phyloP scores from a whole-genome alignment of 2,797 vertebrate species.

The Rhinatrema bivittatum region DNA sequence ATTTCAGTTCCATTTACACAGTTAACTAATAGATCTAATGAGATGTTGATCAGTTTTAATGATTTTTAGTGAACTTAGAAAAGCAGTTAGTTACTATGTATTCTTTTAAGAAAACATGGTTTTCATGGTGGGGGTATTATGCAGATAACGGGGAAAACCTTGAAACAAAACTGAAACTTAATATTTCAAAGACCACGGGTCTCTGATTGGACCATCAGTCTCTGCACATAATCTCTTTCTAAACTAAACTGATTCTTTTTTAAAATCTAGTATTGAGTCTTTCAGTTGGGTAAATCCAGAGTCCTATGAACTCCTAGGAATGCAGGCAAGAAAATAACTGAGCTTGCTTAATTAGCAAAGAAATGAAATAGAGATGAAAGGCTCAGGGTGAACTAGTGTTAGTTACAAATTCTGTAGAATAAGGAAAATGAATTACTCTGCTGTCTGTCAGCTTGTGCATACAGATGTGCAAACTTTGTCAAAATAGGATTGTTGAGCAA shows the following conservation, averaged over 20 bases:
- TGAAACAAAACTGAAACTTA: conserved; percentile 26
- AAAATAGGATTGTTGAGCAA: too few relatives aligned
- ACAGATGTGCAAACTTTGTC: too few relatives aligned
- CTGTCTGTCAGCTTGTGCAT: too few relatives aligned
- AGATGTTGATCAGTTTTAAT: conserved; percentile 7
- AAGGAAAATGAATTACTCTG: too few relatives aligned
- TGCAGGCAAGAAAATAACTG: conserved; percentile 18
- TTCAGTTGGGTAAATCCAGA: conserved; percentile 18
- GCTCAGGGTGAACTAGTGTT: too few relatives aligned
- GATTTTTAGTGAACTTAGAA: conserved; percentile 9
- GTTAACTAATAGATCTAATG: conserved; percentile 9
- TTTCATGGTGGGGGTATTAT: background rate
- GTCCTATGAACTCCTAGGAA: conserved; percentile 10
- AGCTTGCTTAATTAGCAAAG: conserved; percentile 35
- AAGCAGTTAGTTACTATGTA: conserved; percentile 11
- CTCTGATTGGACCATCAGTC: conserved; percentile 17
- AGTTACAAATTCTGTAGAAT: conserved; percentile 22
- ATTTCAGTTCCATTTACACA: background rate
- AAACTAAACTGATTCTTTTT: conserved; percentile 29
- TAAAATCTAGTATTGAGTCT: conserved; percentile 24
- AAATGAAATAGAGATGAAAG: conserved; percentile 29
- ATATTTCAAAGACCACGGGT: conserved; percentile 24
- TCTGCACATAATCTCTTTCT: conserved; percentile 23
- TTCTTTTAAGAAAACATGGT: conserved; percentile 13
- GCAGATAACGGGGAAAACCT: too few relatives aligned